Percentiles rank a stretch among this genome's conserved stretches.
Evolutionary conservation across 2,797 vertebrate genomes (phyloP).

Genomic region (Odontamblyopus lacepedii): DNA sequence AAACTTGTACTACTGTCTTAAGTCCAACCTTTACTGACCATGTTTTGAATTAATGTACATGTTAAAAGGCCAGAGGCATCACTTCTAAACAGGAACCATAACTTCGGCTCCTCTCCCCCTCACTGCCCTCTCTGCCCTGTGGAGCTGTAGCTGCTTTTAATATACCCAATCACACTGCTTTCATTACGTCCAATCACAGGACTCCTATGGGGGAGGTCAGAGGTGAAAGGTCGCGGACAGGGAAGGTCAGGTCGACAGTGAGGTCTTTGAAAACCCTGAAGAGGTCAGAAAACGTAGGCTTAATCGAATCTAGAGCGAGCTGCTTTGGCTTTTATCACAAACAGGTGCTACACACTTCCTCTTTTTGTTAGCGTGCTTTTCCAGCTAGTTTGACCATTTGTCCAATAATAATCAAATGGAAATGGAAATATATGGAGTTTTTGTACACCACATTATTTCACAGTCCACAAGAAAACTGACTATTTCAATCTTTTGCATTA

Average conservation of each 20-base stretch:
- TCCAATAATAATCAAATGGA: neutral
- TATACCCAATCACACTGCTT: neutral
- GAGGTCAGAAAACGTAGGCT: neutral
- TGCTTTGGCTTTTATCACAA: neutral
- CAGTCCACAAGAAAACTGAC: neutral
- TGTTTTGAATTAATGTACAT: neutral
- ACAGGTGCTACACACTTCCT: slow-evolving; percentile 1
- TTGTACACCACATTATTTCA: neutral
- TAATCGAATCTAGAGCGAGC: neutral
- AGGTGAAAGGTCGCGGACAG: neutral
- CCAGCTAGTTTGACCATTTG: neutral
- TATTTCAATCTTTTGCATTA: too few species aligned
- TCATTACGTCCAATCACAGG: slow-evolving; percentile 4
- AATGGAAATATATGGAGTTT: neutral
- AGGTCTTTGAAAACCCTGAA: neutral
- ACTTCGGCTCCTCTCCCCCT: too few species aligned
- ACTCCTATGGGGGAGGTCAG: neutral
- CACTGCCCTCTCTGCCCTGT: neutral
- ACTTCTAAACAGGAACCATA: neutral
- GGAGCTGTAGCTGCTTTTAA: neutral
- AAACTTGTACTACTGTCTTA: neutral
- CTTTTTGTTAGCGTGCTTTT: neutral
- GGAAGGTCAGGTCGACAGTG: neutral
- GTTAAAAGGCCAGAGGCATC: neutral
- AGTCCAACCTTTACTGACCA: neutral